These are phyloP conservation scores for Pentamera pediparva DNA, from an alignment of 53 echinoderm and acorn worm genomes.

Conservation along the genomic window DNA sequence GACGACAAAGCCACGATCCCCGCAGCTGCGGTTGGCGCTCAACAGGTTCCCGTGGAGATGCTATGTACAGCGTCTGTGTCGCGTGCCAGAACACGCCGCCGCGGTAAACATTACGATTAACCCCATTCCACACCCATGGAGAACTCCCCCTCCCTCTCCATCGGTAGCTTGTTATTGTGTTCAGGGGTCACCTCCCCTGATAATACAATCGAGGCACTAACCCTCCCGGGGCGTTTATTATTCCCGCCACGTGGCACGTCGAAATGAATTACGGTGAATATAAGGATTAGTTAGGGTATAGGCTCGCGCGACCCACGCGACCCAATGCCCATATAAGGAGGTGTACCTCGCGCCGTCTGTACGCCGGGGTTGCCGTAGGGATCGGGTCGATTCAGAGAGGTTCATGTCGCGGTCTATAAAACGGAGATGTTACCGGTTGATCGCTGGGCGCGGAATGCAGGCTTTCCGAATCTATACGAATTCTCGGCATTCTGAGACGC, in stretches of 20 bases:
- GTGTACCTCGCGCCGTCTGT: not conserved
- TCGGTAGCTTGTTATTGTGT: constrained; percentile 2
- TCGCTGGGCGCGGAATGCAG: constrained; percentile 7
- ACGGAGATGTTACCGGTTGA: constrained; percentile 13
- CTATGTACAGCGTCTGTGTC: not conserved
- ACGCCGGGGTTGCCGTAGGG: not conserved
- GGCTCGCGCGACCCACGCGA: constrained; percentile 23
- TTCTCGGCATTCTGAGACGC: constrained; percentile 27
- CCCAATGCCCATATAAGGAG: constrained; percentile 16
- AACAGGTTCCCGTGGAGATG: constrained; percentile 9
- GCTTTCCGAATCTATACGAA: constrained; percentile 4
- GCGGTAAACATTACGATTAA: not conserved
- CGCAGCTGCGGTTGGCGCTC: not conserved
- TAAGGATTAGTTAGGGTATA: not conserved
- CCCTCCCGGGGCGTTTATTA: constrained; percentile 27
- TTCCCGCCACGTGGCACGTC: constrained; percentile 19
- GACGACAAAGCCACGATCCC: constrained; percentile 4
- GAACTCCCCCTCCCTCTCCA: not conserved
- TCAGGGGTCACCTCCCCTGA: constrained; percentile 17
- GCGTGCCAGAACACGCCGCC: not conserved
- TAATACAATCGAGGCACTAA: constrained; percentile 1
- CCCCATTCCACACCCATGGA: too few species aligned
- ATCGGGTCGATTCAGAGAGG: not conserved
- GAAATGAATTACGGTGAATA: not conserved
- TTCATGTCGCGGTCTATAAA: constrained; percentile 13